Evolutionary conservation across 1,140 invertebrate genomes (phyloP), one percentile per base, ranked within the genome.

Genomic region (Drosophila saltans): DNA sequence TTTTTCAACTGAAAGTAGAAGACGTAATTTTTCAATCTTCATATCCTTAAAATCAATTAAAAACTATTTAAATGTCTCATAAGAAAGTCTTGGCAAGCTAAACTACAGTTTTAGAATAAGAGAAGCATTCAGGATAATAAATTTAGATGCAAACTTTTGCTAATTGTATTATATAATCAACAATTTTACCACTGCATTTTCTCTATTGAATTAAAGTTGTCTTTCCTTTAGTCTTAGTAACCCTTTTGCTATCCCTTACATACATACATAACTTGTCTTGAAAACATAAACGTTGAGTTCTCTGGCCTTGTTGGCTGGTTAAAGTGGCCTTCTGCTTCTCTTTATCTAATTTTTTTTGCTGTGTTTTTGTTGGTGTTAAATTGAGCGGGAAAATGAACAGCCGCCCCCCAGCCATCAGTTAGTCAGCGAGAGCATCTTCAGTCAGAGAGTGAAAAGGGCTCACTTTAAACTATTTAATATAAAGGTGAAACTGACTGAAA

Each of bases 391-490:
- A 84, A 78, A 45, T 75, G 78, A 81, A 61, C 69, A 52, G 63
- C 64, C 48, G 75, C 45, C 69, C n/a, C 21, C 33, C 33, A 36
- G 33, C 6, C 33, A 36, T 36, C 63, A 66, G 63, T 66, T 67
- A 71, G 72, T 57, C 72, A 64, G 74, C 43, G 43, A 59, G 16
- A 60, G 21, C 61, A 55, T 16, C 57, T 41, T 21, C 61, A 40
- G 33, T 16, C 16, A 16, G 16, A 52, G 11, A 69, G 74, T 78
- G 68, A 85, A 83, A 89, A 77, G 84, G 63, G 75, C 80, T 80
- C 84, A 83, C 73, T 88, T 89, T 83, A 80, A 88, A 83, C 83
- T 80, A 83, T 88, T 88, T 26, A 88, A 80, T 84, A 73, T 83
- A 60, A 72, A 55, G 69, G 70, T 62, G 57, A 69, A 59, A 66